Conservation (phyloP, 2,888 invertebrate genomes). For the Athrips mouffetella region DNA sequence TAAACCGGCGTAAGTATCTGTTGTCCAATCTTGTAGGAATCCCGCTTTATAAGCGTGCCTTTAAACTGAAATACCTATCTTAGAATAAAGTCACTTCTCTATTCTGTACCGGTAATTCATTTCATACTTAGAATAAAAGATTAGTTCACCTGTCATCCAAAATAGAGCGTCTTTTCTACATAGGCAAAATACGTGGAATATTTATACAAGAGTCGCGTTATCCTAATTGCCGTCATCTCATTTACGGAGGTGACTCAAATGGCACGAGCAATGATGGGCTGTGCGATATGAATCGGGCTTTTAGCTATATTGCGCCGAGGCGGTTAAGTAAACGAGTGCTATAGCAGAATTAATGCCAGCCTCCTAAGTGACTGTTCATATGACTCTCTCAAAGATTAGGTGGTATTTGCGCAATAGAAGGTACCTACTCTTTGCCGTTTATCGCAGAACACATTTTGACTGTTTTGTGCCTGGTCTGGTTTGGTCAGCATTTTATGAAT, state of each 20-base stretch:
- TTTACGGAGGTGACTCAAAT: slow-evolving; percentile 37
- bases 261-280: slow-evolving; percentile 34
- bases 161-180: neutral
- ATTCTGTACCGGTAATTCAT: neutral
- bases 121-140: too few species aligned
- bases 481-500: too few species aligned
- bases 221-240: slow-evolving; percentile 34
- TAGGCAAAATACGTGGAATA: neutral
- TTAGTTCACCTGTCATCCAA: too few species aligned
- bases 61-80: slow-evolving; percentile 7
- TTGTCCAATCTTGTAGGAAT: slow-evolving; percentile 20
- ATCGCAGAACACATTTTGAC: too few species aligned
- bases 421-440: too few species aligned
- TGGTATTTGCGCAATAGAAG: too few species aligned
- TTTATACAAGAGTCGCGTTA: slow-evolving; percentile 24
- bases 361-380: slow-evolving; percentile 54
- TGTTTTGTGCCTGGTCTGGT: too few species aligned
- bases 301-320: slow-evolving; percentile 58
- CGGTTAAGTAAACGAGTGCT: slow-evolving; percentile 54
- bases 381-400: slow-evolving; percentile 33
- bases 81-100: neutral
- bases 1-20: slow-evolving; percentile 26
- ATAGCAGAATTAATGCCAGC: slow-evolving; percentile 59
- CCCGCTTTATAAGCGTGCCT: slow-evolving; percentile 19
- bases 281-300: slow-evolving; percentile 57